Conservation (phyloP, 2,113 vertebrate species). For the Pantherophis guttatus region DNA sequence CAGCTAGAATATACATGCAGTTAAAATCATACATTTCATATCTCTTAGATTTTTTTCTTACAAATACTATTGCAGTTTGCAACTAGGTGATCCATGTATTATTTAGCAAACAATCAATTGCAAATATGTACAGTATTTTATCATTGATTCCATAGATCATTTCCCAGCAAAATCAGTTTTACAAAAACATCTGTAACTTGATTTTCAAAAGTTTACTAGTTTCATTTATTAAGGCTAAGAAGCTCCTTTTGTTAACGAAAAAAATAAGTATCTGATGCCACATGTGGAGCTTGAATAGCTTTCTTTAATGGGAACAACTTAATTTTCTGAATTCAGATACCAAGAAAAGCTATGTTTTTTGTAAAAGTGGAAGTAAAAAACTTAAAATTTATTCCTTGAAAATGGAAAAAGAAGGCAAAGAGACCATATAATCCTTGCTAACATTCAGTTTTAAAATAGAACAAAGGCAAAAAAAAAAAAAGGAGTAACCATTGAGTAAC, state of each 20-base stretch:
- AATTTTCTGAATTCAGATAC: not conserved
- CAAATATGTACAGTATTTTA: not conserved
- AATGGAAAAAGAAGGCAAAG: not conserved
- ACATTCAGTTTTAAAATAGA: not conserved
- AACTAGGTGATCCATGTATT: constrained; percentile 36
- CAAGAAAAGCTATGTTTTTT: not conserved
- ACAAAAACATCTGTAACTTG: constrained; percentile 19
- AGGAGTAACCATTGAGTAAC: not conserved
- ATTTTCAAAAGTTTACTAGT: constrained; percentile 16
- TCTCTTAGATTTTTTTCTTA: constrained; percentile 27
- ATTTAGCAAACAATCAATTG: constrained; percentile 46
- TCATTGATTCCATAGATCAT: constrained; percentile 28
- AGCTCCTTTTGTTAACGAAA: not conserved
- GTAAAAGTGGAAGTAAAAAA: not conserved
- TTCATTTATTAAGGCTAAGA: not conserved
- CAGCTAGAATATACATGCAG: constrained; percentile 24
- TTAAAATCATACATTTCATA: constrained; percentile 45
- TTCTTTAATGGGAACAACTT: not conserved
- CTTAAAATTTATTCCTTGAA: not conserved
- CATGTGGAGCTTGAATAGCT: not conserved
- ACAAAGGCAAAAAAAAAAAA: not conserved
- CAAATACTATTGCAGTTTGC: constrained; percentile 18
- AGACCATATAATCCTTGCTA: not conserved
- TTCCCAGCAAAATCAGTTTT: constrained; percentile 7
- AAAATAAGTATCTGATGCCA: not conserved